Conservation (phyloP, 1,140 invertebrate genomes). For the Riptortus pedestris region DNA sequence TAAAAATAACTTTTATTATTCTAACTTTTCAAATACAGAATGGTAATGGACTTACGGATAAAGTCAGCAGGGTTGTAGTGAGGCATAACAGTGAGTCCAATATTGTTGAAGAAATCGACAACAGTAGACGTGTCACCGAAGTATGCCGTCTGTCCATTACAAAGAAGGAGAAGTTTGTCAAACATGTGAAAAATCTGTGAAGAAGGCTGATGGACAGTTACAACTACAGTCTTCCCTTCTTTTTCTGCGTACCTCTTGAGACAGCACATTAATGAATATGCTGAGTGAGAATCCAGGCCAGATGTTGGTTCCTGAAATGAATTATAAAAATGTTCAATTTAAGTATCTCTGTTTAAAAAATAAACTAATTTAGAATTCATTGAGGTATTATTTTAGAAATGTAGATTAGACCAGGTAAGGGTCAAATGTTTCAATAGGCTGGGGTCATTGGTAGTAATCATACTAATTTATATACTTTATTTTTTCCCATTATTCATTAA, state of each 20-base stretch:
- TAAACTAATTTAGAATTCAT: no score
- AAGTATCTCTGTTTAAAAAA: no score
- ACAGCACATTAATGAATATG: conserved; percentile 60
- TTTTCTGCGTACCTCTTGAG: conserved; percentile 64
- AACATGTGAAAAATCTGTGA: conserved; percentile 83
- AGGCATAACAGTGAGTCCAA: conserved; percentile 61
- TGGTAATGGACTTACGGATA: conserved; percentile 61
- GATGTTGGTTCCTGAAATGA: conserved; percentile 84
- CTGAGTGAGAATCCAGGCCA: conserved; percentile 73
- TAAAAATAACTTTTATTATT: no score
- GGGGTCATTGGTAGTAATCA: no score
- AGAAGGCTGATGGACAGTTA: conserved; percentile 77
- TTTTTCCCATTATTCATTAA: no score
- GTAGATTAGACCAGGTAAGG: no score
- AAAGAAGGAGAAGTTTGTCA: conserved; percentile 65
- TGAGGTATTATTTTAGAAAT: no score
- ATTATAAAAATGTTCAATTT: no score
- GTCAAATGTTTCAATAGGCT: no score
- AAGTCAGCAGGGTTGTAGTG: conserved; percentile 83
- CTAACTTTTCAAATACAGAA: no score
- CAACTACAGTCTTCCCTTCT: conserved; percentile 69
- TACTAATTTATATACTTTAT: no score
- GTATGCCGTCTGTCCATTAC: conserved; percentile 65
- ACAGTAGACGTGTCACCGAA: conserved; percentile 66
- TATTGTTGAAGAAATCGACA: conserved; percentile 60